Base-by-base conservation (phyloP, 1,140 invertebrate species). In the Drosophila arizonae region DNA sequence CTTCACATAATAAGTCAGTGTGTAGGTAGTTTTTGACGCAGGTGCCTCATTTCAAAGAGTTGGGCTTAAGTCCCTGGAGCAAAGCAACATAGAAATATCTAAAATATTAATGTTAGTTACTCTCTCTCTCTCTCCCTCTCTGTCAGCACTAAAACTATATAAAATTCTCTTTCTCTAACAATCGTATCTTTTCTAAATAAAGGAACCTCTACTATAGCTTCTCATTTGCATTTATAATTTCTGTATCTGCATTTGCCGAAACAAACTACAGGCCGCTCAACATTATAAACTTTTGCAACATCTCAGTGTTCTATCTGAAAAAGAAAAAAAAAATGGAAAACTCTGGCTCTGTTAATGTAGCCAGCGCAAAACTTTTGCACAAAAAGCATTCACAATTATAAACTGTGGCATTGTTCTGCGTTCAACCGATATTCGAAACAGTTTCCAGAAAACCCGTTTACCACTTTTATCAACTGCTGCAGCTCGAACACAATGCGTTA, bases 341-440 rank as follows among this genome's bases (percentile, higher is more conserved):
- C 33, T 33, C 33, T 33, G 6, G 2, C 33, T 33, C 70, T 61
- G 30, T 72, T 61, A 72, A 68, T 72, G 64, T 43, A 33, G 26
- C 33, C 65, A 72, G 39, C 11, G n/a, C n/a, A 24, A 57, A 73
- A 73, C 30, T 69, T 69, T 69, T 28, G 10, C 28, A 36, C 58
- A 46, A 46, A 62, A 62, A 28, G 26, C 43, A 48, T 48, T 63
- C 43, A 51, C 45, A 73, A 73, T 73, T 69, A 73, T 54, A 62
- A 73, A 73, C 65, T 69, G 51, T 50, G 30, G 33, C 71, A 73
- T 73, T 73, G 71, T 73, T 56, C 56, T 48, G 39, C 52, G 28
- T 21, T 26, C 48, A 52, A 67, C 30, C 48, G 51, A 60, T 60
- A 46, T 68, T 60, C 43, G 39, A 51, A 68, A 43, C 65, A 41